Base-by-base conservation (phyloP, 2,797 vertebrate genomes). In the Sandelia bainsii region DNA sequence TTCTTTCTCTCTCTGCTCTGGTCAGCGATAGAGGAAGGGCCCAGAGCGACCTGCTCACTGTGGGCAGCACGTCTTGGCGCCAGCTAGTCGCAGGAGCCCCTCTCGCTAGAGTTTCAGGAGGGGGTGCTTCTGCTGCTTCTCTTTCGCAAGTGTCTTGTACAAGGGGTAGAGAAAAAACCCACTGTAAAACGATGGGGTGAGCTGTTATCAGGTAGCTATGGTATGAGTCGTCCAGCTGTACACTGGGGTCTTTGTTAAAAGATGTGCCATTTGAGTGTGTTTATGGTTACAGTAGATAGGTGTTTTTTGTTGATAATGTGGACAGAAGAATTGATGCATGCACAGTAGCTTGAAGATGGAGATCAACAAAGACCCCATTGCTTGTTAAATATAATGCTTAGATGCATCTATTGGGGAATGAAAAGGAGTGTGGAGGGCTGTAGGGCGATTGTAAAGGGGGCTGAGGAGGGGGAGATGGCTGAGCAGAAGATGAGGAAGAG, bases 11-110 rank as follows among this genome's bases (percentile, higher is more conserved):
- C 81, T 81, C 69, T 52, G 72, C 90, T 88, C 96, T 96, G 95
- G 96, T 97, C 97, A 97, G 95, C 95, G 96, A 97, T 96, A 96
- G 96, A 96, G 95, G 94, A 96, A 96, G 95, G 84, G 95, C 96
- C 95, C 96, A 92, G 93, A 95, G 95, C 94, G 94, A 95, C 95
- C 94, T 95, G 94, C 94, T 96, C 96, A 93, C 96, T 95, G 95
- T 96, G 96, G 96, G 96, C 96, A 91, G 85, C 71, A 72, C 91
- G 95, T 96, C 94, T 96, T 96, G 97, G 97, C 97, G 97, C 97
- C 97, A 94, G 95, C 91, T 93, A 97, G 97, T 95, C 97, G 96
- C 95, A 96, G 94, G 94, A 96, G 94, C 95, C 95, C 94, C 96
- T 93, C 94, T 94, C 91, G 22, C 76, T 60, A 8, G 69, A 73